Base-by-base conservation (phyloP, 2,113 vertebrate species). In the Climacteris rufus region DNA sequence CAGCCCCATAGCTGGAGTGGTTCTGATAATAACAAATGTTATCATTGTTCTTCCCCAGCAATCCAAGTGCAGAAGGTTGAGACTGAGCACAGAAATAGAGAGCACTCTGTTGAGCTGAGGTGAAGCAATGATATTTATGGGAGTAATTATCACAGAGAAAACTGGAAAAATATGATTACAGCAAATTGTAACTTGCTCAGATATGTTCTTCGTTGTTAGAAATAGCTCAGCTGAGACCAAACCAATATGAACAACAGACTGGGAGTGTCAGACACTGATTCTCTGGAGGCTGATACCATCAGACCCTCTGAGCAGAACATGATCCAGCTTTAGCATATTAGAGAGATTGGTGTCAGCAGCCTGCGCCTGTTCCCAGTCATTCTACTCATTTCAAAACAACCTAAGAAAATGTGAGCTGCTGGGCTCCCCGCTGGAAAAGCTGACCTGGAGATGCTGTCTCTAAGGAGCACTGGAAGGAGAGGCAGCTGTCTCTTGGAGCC, bases 61-160 rank as follows among this genome's bases (percentile, higher is more conserved):
- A 56, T 40, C 49, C 8, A 17, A 71, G 23, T 45, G 50, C 2
- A 1, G 56, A 84, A 69, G 69, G 75, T 42, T 66, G 79, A 57
- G 61, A 24, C 39, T 83, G 44, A 90, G 59, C 50, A 15, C 65
- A 91, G 90, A 93, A 72, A 72, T 3, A 89, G 74, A 91, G 77
- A 85, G 75, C 44, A 54, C 81, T 80, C 60, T 91, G 37, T 92
- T 79, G 94, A 91, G 84, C 87, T 85, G 93, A 91, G 96, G 94
- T 94, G 88, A 97, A 95, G 85, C 83, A 71, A 87, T 31, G 86
- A 95, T 96, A 96, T 91, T 83, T 93, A 93, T 84, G 81, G 92
- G 91, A 97, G 93, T 86, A 97, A 97, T 92, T 75, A 95, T 94
- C 74, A 87, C 95, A 87, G 79, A 94, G 66, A 95, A 96, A 81